Percentiles rank a stretch among this genome's conserved stretches.
Conservation (phyloP, 2,888 invertebrate genomes). For the Acrocera orbiculus region DNA sequence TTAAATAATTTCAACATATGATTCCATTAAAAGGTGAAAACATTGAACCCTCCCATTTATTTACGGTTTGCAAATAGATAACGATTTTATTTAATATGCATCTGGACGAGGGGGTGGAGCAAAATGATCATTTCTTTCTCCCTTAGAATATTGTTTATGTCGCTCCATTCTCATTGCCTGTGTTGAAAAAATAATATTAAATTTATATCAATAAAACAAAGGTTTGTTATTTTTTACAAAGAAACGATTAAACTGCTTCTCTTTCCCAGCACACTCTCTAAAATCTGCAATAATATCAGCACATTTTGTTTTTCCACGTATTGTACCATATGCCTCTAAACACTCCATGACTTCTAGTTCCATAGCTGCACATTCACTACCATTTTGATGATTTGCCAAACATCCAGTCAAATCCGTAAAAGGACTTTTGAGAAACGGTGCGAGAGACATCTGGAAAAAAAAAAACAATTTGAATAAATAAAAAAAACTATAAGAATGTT, state of each 20-base stretch:
- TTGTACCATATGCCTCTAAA: constrained; percentile 60
- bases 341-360: constrained; percentile 60
- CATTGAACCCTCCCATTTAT: too few species aligned
- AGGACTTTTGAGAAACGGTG: constrained; percentile 49
- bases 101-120: constrained; percentile 38
- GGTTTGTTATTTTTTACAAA: constrained; percentile 27
- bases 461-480: too few species aligned
- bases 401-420: constrained; percentile 53
- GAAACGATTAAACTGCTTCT: constrained; percentile 43
- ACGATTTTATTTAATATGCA: constrained; percentile 33
- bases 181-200: neutral
- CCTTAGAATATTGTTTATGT: constrained; percentile 38
- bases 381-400: constrained; percentile 44
- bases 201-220: neutral
- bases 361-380: constrained; percentile 44
- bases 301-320: constrained; percentile 47
- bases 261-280: constrained; percentile 45
- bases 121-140: constrained; percentile 40
- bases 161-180: constrained; percentile 45
- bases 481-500: too few species aligned
- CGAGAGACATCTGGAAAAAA: constrained; percentile 35
- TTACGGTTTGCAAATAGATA: too few species aligned
- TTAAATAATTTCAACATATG: too few species aligned
- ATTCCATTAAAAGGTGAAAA: too few species aligned
- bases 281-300: constrained; percentile 44